These are phyloP conservation scores for Amphiprion clarkii DNA, from an alignment of 2,797 vertebrate genomes.

Conservation along the genomic window DNA sequence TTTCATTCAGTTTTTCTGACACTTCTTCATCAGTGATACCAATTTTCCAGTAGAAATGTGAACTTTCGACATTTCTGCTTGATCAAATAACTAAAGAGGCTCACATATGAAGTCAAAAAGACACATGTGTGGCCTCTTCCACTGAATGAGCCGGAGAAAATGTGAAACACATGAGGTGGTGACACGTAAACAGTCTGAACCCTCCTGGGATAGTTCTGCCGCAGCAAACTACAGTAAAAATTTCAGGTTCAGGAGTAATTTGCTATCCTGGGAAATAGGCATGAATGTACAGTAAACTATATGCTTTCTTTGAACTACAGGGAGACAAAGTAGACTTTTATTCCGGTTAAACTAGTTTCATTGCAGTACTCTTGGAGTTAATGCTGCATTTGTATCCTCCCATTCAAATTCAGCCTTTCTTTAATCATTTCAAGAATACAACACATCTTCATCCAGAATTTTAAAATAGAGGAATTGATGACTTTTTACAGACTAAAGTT, in stretches of 20 bases:
- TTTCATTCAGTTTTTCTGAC: background rate
- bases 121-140: conserved; percentile 34
- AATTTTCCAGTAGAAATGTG: background rate
- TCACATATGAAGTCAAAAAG: background rate
- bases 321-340: background rate
- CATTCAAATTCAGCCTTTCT: background rate
- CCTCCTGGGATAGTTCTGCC: background rate
- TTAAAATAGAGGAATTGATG: background rate
- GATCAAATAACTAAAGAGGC: conserved; percentile 7
- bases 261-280: background rate
- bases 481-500: conserved; percentile 6
- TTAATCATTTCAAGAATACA: background rate
- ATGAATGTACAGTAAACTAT: background rate
- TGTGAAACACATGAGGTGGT: conserved; percentile 40
- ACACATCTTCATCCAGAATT: background rate
- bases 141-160: conserved; percentile 34
- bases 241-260: background rate
- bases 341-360: background rate
- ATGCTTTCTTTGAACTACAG: background rate
- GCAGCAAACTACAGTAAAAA: conserved; percentile 3
- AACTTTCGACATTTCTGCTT: conserved; percentile 11
- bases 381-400: background rate
- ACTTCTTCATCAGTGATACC: conserved; percentile 5
- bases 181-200: conserved; percentile 22
- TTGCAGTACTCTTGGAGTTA: background rate